A percentile compares a stretch with the other conserved stretches of the same genome.
Evolutionary conservation across 2,888 invertebrate species (phyloP).

Genomic region (Chloroclysta siterata): DNA sequence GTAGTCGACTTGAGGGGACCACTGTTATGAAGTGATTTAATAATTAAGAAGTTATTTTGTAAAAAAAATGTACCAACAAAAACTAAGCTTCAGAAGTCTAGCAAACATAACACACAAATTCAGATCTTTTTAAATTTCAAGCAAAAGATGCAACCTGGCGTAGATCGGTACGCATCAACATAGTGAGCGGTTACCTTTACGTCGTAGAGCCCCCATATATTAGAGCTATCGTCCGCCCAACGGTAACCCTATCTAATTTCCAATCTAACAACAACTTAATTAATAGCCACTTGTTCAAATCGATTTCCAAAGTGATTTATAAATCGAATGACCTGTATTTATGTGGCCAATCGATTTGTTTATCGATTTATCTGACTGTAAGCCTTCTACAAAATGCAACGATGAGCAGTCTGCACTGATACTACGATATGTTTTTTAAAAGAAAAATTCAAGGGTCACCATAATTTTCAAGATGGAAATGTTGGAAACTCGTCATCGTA

Average conservation of each 20-base stretch:
- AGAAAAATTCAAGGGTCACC: too few relatives aligned
- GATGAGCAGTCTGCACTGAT: not conserved
- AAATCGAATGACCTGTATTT: constrained; percentile 80
- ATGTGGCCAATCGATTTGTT: constrained; percentile 66
- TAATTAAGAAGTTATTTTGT: too few relatives aligned
- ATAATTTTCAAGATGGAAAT: too few relatives aligned
- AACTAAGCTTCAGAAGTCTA: too few relatives aligned
- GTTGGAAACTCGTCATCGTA: too few relatives aligned
- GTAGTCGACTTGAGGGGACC: too few relatives aligned
- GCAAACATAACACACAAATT: too few relatives aligned
- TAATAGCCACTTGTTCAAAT: constrained; percentile 85
- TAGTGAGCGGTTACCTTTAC: constrained; percentile 42
- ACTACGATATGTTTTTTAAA: not conserved
- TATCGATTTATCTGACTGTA: constrained; percentile 9
- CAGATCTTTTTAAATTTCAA: too few relatives aligned
- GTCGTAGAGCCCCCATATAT: constrained; percentile 62
- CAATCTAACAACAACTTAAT: constrained; percentile 84
- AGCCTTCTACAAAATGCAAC: not conserved
- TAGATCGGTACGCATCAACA: not conserved
- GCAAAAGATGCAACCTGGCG: too few relatives aligned
- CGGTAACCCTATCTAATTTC: constrained; percentile 78
- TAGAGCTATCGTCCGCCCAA: constrained; percentile 70
- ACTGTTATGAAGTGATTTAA: too few relatives aligned
- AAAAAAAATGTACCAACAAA: too few relatives aligned
- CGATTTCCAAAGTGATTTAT: constrained; percentile 83